phyloP scores from a whole-genome alignment of 1,140 invertebrate genomes.

The Radopholus similis region DNA sequence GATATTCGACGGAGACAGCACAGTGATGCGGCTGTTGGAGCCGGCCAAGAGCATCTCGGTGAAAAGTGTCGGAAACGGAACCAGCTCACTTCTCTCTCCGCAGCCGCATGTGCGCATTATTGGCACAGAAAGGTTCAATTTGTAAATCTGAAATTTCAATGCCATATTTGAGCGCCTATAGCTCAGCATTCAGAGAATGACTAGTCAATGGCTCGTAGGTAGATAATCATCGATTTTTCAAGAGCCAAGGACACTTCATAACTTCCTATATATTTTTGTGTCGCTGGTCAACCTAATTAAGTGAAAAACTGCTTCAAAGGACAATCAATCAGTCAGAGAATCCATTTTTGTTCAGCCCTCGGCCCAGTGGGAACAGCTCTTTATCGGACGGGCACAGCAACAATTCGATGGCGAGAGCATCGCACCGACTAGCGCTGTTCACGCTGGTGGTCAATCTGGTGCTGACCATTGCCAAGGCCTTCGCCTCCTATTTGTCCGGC shows the following conservation, averaged over 20 bases:
- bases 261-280: too few relatives aligned
- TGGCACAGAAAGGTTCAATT: too few relatives aligned
- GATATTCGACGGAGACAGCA: background rate
- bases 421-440: conserved; percentile 43
- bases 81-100: background rate
- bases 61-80: background rate
- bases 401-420: background rate
- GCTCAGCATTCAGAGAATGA: too few relatives aligned
- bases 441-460: conserved; percentile 51
- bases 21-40: conserved; percentile 1
- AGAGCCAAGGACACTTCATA: background rate
- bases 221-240: background rate
- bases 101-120: too few relatives aligned
- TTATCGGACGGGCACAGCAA: background rate
- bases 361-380: background rate
- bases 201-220: too few relatives aligned
- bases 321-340: too few relatives aligned
- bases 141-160: too few relatives aligned
- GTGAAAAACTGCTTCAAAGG: too few relatives aligned
- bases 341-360: too few relatives aligned
- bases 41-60: background rate
- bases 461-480: conserved; percentile 60
- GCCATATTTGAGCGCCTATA: too few relatives aligned
- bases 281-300: too few relatives aligned
- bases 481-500: conserved; percentile 62